Evolutionary conservation across 2,797 vertebrate species (phyloP), one percentile per base, ranked within the genome.

Genomic region (Poeciliopsis infans): DNA sequence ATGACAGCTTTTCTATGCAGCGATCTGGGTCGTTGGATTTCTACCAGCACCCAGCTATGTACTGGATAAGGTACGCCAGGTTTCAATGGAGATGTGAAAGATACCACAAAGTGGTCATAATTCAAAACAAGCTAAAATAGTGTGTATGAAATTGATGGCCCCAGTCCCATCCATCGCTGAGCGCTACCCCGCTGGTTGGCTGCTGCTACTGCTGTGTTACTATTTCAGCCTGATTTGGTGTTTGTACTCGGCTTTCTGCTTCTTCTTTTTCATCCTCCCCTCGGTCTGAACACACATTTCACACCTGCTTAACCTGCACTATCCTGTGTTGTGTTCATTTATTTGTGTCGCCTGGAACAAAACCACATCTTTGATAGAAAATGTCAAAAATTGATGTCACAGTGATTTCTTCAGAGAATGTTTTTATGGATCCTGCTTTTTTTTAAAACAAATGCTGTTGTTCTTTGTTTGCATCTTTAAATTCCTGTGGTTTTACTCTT

Each of bases 1-100:
- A 99, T 95, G 97, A 97, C 96, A 97, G 97, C 96, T 99, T 99
- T 97, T 97, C 97, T 97, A 99, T 99, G 97, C 98, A 98, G 97
- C 96, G 98, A 96, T 99, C 98, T 96, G 98, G 97, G 95, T 99
- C 98, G 95, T 97, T 99, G 98, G 98, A 99, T 97, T 98, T 97
- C 97, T 97, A 97, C 96, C 97, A 98, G 93, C 97, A 98, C 97
- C 98, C 97, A 96, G 97, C 97, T 96, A 98, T 99, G 98, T 99
- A 97, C 97, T 99, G 98, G 98, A 99, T 98, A 96, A 99, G 98
- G 98, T 99, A 98, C 93, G 97, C 93, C 95, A 77, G 90, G 96
- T 98, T 96, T 97, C 96, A 97, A 97, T 97, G 95, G 97, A 96
- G 96, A 97, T 96, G 57, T 64, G 71, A 78, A 46, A 41, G 39